Base-by-base conservation (phyloP, 2,888 invertebrate genomes). In the Adineta ricciae region DNA sequence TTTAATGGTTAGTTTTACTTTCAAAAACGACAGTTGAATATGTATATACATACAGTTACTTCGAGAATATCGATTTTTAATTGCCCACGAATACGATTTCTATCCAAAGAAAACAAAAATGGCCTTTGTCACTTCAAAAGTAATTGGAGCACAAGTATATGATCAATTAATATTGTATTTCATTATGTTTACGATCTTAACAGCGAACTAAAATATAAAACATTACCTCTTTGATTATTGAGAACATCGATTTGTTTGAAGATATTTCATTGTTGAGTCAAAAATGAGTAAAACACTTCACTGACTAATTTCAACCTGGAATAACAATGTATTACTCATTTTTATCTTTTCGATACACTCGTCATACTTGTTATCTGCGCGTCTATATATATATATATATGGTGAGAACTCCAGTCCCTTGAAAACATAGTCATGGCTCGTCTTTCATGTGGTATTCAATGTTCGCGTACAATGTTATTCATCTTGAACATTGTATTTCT, bases 391-490 rank as follows among this genome's bases (percentile, higher is more conserved):
- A 64, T 5, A 64, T 46, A 46, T 46, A 46, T 11, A 5, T 36
- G 32, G 19, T 4, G 2, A 11, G 1, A 19, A n/a, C n/a, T n/a
- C n/a, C n/a, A n/a, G n/a, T 64, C 27, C 0, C 32, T 64, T 16
- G 19, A 64, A 32, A 9, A 27, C 7, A 56, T 27, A 64, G 32
- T n/a, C 7, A 64, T 64, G 64, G 0, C 32, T 27, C 64, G 32
- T 64, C 19, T 78, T 41, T 78, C 78, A 9, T 78, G 78, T 41
- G 78, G 78, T 78, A 32, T 78, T 78, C 38, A 78, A 41, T 78
- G 38, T 41, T 24, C 78, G n/a, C 78, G 78, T 41, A 41, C 19
- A 78, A 38, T 41, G 1, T 78, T 78, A 16, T 21, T 78, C n/a
- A 2, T 41, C 11, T 41, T 78, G n/a, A 78, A 78, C 41, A 9